Conservation (phyloP, 2,888 invertebrate species). For the Helleia helle region DNA sequence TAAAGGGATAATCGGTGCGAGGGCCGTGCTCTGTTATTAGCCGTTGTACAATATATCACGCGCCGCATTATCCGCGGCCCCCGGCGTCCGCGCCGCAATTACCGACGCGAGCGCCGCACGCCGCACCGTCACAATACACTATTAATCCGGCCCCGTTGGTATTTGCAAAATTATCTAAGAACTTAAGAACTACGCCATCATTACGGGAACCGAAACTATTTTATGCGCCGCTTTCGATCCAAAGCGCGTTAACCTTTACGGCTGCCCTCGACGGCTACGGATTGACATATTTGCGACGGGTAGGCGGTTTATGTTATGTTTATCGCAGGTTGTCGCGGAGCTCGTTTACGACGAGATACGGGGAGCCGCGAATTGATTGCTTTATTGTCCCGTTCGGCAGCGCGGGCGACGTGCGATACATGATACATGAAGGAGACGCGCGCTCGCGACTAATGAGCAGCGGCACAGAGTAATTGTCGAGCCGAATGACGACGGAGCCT, state of each 20-base stretch:
- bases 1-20: conserved; percentile 68
- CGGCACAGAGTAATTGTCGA: conserved; percentile 56
- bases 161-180: conserved; percentile 17
- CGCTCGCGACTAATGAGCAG: conserved; percentile 57
- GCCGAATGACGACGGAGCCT: background rate
- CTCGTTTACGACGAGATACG: conserved; percentile 42
- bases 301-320: conserved; percentile 28
- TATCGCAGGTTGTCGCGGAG: conserved; percentile 32
- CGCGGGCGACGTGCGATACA: conserved; percentile 57
- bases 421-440: conserved; percentile 62
- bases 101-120: conserved; percentile 43
- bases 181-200: conserved; percentile 21
- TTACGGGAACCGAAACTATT: background rate
- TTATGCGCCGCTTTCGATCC: background rate
- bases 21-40: conserved; percentile 63
- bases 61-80: conserved; percentile 57
- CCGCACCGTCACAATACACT: conserved; percentile 44
- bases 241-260: no score
- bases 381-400: conserved; percentile 58
- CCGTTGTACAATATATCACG: conserved; percentile 70
- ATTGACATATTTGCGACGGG: conserved; percentile 19
- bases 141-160: conserved; percentile 35
- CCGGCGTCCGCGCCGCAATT: conserved; percentile 65
- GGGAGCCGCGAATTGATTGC: conserved; percentile 59
- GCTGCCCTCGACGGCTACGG: no score